Evolutionary conservation across 2,797 vertebrate genomes (phyloP), one percentile per base, ranked within the genome.

Genomic region (Echeneis naucrates): DNA sequence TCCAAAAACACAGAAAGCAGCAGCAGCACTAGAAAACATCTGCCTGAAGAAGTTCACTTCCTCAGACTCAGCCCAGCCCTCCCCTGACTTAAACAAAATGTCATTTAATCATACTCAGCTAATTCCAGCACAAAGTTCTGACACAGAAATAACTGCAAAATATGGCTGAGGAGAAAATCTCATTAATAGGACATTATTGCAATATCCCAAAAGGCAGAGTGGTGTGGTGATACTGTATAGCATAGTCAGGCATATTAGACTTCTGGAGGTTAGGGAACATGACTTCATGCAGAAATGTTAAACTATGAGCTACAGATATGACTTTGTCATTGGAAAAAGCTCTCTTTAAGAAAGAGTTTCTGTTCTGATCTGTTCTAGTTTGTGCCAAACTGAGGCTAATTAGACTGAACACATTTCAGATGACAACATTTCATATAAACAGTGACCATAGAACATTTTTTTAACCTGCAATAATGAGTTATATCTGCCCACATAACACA

Each of bases 11-110:
- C 55, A 64, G 17, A 33, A 60, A 71, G 44, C 51, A 66, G 56
- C 71, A 65, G 52, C 62, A 54, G 57, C 62, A 68, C 61, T 60
- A 16, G 75, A 57, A 70, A 84, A 63, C 82, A 81, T 70, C 64
- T 79, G 68, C 57, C 37, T 17, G 38, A 48, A n/a, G n/a, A 65
- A 57, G 40, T 42, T 55, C 27, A n/a, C 50, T 52, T 42, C 59
- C 51, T 55, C 26, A 9, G 3, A 48, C 40, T 62, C 51, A 37
- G 33, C 75, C 14, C 54, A 35, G 52, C 57, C 42, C n/a, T 12
- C 57, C 45, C 24, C 47, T 2, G 42, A 47, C 51, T 66, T 50
- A n/a, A 11, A 24, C 6, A 24, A 17, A 21, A 17, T 19, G 3
- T 0, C 10, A 37, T 17, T 56, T 37, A 8, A 26, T 40, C 19